Percentiles rank a stretch among this genome's conserved stretches.
Conservation (phyloP, 2,888 invertebrate species). For the Cremastinae sp. region DNA sequence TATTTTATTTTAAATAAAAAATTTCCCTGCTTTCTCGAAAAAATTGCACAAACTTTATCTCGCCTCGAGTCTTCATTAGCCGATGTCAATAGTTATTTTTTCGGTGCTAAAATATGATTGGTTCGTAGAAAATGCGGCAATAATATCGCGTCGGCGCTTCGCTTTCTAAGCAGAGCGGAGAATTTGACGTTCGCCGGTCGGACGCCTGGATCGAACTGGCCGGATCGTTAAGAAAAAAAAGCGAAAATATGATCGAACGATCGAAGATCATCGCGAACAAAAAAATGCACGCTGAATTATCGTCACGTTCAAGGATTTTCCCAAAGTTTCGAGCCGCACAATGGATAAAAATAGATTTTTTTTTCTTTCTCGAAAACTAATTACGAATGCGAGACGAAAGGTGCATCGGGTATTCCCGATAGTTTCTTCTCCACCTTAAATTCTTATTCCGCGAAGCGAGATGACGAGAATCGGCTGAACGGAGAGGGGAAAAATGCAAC, state of each 20-base stretch:
- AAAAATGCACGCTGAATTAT: neutral
- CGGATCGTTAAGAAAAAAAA: too few relatives aligned
- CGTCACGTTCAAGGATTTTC: conserved; percentile 7
- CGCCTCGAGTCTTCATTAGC: neutral
- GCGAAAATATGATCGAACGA: conserved; percentile 20
- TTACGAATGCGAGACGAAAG: neutral
- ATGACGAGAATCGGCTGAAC: neutral
- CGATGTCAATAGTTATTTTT: neutral
- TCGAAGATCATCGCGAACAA: neutral
- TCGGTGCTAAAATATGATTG: neutral
- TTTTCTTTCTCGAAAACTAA: neutral
- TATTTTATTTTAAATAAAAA: neutral
- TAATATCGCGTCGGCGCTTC: conserved; percentile 4
- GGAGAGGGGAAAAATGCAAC: conserved; percentile 1
- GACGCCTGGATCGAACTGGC: conserved; percentile 21
- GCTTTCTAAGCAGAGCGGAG: conserved; percentile 24
- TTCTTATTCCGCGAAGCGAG: neutral
- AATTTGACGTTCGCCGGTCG: conserved; percentile 6
- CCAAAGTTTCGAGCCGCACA: conserved; percentile 9
- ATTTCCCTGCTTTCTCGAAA: neutral
- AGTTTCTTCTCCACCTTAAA: too few relatives aligned
- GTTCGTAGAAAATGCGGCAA: neutral
- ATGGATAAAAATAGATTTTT: too few relatives aligned
- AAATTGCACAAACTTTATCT: conserved; percentile 1
- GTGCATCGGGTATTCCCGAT: conserved; percentile 8